A percentile compares a stretch with the other conserved stretches of the same genome.
phyloP scores from a whole-genome alignment of 2,888 invertebrate genomes.

The Eristalinus sepulchralis region DNA sequence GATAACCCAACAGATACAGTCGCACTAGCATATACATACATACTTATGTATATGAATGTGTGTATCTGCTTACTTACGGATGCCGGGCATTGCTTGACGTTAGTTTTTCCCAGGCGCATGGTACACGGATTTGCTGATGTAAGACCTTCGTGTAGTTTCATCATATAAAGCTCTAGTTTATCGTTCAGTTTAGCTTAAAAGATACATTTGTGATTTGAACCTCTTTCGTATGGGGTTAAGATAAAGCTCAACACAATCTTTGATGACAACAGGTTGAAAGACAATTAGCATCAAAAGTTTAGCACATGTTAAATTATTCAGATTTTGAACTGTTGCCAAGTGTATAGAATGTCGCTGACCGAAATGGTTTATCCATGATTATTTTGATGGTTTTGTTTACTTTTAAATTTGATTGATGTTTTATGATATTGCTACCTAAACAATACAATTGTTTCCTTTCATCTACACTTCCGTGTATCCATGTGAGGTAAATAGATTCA shows the following conservation, averaged over 20 bases:
- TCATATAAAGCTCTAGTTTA: slow-evolving; percentile 31
- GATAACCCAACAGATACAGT: not conserved
- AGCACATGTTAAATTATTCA: not conserved
- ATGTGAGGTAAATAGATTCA: not conserved
- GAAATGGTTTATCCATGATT: not conserved
- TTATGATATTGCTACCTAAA: not conserved
- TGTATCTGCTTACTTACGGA: not conserved
- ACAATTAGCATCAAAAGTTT: slow-evolving; percentile 1
- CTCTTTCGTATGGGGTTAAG: not conserved
- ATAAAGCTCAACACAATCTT: not conserved
- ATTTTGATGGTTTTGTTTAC: slow-evolving; percentile 8
- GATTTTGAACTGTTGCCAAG: slow-evolving; percentile 18
- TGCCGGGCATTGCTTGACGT: slow-evolving; percentile 2
- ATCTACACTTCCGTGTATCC: not conserved
- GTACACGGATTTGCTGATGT: slow-evolving; percentile 46
- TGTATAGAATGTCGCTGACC: slow-evolving; percentile 15
- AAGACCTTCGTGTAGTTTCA: slow-evolving; percentile 51
- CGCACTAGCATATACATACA: not conserved
- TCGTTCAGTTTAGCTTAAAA: not conserved
- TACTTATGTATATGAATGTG: not conserved
- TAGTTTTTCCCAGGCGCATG: not conserved
- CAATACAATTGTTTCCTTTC: not conserved
- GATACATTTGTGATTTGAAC: not conserved
- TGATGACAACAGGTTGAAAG: not conserved
- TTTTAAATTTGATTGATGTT: not conserved